Base-by-base conservation (phyloP, 2,113 vertebrate species). In the Nymphicus hollandicus region DNA sequence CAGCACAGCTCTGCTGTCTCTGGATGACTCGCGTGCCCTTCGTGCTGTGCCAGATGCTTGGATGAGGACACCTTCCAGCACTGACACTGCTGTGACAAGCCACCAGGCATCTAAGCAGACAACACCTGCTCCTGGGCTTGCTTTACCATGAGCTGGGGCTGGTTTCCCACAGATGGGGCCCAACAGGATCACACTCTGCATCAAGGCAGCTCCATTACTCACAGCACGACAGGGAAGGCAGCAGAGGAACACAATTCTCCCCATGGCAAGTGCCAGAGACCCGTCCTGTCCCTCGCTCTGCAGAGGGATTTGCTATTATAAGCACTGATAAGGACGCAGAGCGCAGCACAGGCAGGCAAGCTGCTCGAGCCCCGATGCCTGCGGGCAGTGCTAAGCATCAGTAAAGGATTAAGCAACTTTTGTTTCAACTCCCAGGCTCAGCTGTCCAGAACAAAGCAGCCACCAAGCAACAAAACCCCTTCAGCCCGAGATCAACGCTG, bases 341-440 rank as follows among this genome's bases (percentile, higher is more conserved):
- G 65, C 8, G 1, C 35, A 33, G 92, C 47, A 2, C 64, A 58
- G 53, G 14, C 43, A 27, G 17, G 35, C 18, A 60, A 85, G 79
- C 93, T 44, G 84, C 64, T 76, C 6, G 10, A 85, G 81, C 43
- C 58, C 70, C 1, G n/a, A 6, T 4, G 74, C 43, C 86, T 52
- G 65, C 39, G 4, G 87, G 72, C 93, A 64, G 52, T 4, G 9
- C 79, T 52, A 23, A 63, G 74, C 19, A 64, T 29, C 33, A 8
- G 39, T 17, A 39, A 79, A 71, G 96, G 91, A 95, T 97, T 94
- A 97, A 92, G n/a, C 79, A 91, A 93, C 86, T 95, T 92, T 88
- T 86, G 81, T 95, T 82, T 88, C 88, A 83, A 61, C 68, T 92
- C 71, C 71, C 17, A 6, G 91, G 91, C 95, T 95, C 90, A 83